A percentile compares a stretch with the other conserved stretches of the same genome.
phyloP scores from a whole-genome alignment of 1,140 invertebrate species.

The Rhopalosiphum maidis region DNA sequence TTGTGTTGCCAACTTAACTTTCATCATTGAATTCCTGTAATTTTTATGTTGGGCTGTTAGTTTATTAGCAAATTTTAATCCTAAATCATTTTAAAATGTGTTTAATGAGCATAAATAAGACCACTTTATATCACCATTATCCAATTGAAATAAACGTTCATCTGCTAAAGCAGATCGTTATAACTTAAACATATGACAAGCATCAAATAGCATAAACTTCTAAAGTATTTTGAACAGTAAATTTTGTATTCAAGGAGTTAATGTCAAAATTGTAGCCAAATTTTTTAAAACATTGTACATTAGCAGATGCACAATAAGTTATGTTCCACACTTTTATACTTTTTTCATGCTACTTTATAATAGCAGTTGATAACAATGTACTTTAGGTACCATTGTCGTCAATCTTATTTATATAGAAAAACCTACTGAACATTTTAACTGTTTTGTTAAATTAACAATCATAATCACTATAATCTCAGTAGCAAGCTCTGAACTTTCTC shows the following conservation, averaged over 20 bases:
- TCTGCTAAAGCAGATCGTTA: background rate
- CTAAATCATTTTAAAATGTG: background rate
- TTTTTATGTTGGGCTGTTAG: background rate
- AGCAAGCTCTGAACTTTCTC: background rate
- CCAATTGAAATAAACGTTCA: background rate
- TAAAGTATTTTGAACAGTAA: background rate
- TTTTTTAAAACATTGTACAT: conserved; percentile 5
- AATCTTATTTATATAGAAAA: background rate
- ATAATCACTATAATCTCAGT: background rate
- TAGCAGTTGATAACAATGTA: background rate
- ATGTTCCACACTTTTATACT: background rate
- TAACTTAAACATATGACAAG: background rate
- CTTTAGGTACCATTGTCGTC: background rate
- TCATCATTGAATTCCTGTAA: background rate
- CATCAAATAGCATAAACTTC: background rate
- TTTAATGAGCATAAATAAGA: background rate
- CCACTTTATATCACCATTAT: background rate
- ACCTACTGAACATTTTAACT: background rate
- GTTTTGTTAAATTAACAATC: background rate
- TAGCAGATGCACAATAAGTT: background rate
- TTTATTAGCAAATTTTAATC: background rate
- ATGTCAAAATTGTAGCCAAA: background rate
- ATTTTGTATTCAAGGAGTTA: background rate
- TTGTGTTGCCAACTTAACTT: background rate
- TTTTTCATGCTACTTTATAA: background rate